phyloP scores from a whole-genome alignment of 2,888 invertebrate genomes.

The Himalopsyche kuldschensis region DNA sequence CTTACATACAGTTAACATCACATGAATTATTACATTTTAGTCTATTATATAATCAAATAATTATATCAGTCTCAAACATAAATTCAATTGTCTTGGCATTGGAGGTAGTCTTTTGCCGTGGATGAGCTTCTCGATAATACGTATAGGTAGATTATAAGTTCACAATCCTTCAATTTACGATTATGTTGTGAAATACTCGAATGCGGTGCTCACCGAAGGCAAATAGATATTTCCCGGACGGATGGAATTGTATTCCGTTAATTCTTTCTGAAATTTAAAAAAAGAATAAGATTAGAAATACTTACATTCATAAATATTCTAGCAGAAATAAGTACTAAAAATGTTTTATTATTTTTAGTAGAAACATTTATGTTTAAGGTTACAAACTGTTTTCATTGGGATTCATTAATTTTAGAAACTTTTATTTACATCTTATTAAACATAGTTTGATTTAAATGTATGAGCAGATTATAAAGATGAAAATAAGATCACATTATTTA shows the following conservation, averaged over 20 bases:
- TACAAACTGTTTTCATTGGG: no score
- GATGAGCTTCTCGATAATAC: background rate
- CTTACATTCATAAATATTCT: no score
- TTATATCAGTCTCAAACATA: conserved; percentile 14
- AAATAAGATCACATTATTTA: no score
- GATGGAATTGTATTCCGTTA: conserved; percentile 71
- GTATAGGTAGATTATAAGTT: background rate
- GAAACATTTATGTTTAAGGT: no score
- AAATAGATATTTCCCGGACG: conserved; percentile 72
- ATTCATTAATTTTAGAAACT: no score
- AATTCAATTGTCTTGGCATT: background rate
- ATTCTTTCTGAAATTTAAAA: conserved; percentile 64
- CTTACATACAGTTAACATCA: background rate
- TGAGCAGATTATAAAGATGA: no score
- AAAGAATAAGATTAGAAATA: background rate
- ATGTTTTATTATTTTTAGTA: no score
- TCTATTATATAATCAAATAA: background rate
- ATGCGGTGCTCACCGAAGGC: conserved; percentile 76
- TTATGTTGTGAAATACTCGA: conserved; percentile 75
- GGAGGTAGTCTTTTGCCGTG: background rate
- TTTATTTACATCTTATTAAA: no score
- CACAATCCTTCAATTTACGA: background rate
- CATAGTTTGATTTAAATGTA: no score
- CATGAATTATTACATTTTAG: background rate
- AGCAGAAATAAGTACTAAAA: no score